These are phyloP conservation scores for Oligia strigilis DNA, from an alignment of 2,888 invertebrate genomes.

Conservation along the genomic window DNA sequence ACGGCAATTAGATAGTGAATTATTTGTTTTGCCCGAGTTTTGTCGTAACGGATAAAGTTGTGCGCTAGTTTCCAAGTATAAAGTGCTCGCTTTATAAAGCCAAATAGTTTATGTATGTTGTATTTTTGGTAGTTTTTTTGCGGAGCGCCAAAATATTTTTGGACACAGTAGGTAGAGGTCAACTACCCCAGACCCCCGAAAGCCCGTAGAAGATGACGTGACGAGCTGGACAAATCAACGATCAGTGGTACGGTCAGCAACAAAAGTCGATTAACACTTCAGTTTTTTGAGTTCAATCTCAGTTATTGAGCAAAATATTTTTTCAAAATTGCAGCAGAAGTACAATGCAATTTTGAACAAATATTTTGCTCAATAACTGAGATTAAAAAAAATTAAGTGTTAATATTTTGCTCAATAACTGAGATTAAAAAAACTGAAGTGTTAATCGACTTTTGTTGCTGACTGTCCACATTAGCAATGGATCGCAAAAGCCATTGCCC, in stretches of 20 bases:
- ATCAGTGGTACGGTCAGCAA: not conserved
- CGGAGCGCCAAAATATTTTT: not conserved
- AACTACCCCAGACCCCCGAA: no score
- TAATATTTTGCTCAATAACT: no score
- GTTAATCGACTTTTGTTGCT: no score
- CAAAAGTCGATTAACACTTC: no score
- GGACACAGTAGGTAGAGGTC: not conserved
- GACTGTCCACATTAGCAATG: no score
- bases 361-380: no score
- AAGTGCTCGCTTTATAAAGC: constrained; percentile 53
- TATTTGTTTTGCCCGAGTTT: constrained; percentile 64
- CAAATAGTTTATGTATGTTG: constrained; percentile 11
- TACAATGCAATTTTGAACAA: no score
- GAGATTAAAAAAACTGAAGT: no score
- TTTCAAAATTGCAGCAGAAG: no score
- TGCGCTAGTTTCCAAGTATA: constrained; percentile 56
- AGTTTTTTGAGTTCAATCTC: no score
- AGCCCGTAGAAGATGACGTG: not conserved
- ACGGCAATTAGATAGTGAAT: constrained; percentile 63
- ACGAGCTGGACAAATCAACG: not conserved
- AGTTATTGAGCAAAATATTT: no score
- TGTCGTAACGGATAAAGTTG: constrained; percentile 63
- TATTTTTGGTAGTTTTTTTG: constrained; percentile 10
- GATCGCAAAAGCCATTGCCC: not conserved
- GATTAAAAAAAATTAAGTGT: no score